Evolutionary conservation across 92 coral and sea anemone species (phyloP).

Genomic region (Phymanthus crucifer): DNA sequence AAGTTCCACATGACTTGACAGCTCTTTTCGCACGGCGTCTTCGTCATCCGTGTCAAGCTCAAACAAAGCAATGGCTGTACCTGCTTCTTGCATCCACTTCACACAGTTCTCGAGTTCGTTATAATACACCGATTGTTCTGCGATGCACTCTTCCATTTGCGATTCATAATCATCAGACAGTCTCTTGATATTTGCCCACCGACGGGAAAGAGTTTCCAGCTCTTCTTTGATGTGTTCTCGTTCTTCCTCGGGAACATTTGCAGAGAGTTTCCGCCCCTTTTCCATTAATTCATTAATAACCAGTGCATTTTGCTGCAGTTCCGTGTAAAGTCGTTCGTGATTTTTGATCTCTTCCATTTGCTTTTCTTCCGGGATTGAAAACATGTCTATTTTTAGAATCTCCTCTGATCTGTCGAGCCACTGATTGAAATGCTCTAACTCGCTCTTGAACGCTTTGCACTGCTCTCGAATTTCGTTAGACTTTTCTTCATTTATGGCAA

Average conservation of each 20-base stretch:
- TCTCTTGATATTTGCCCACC: slow-evolving; percentile 76
- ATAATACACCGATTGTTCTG: slow-evolving; percentile 84
- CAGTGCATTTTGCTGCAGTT: slow-evolving; percentile 68
- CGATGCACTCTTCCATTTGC: slow-evolving; percentile 86
- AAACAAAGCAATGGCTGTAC: slow-evolving; percentile 58
- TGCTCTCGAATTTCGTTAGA: slow-evolving; percentile 25
- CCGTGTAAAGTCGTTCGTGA: slow-evolving; percentile 75
- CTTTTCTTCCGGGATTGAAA: slow-evolving; percentile 84
- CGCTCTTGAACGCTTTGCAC: slow-evolving; percentile 48
- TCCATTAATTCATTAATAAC: slow-evolving; percentile 55
- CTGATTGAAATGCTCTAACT: slow-evolving; percentile 51
- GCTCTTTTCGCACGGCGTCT: slow-evolving; percentile 52
- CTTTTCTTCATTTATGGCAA: slow-evolving; percentile 46
- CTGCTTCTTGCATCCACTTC: slow-evolving; percentile 88
- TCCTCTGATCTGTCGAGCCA: slow-evolving; percentile 84
- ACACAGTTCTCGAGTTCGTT: slow-evolving; percentile 86
- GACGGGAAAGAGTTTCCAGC: slow-evolving; percentile 57
- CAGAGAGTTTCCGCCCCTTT: slow-evolving; percentile 47
- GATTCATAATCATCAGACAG: slow-evolving; percentile 64
- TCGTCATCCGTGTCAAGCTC: slow-evolving; percentile 48
- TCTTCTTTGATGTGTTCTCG: slow-evolving; percentile 44
- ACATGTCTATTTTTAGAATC: slow-evolving; percentile 72
- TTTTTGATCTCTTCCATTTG: slow-evolving; percentile 80
- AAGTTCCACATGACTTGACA: slow-evolving; percentile 57
- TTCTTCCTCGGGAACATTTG: slow-evolving; percentile 50